Base-by-base conservation (phyloP, 2,888 invertebrate species). In the Therioaphis trifolii region DNA sequence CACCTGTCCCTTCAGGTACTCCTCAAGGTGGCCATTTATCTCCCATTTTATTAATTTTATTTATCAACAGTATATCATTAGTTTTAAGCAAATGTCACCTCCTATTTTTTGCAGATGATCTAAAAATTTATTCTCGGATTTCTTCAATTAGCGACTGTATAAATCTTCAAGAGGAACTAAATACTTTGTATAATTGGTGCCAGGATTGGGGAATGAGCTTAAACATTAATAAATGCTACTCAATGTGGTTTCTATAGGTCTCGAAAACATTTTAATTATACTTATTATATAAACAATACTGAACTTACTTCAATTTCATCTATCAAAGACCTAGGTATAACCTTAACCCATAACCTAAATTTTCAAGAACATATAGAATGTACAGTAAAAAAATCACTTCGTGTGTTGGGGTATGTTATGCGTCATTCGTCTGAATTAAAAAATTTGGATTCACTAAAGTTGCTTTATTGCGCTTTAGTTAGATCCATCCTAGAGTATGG, bases 31-130 rank as follows among this genome's bases (percentile, higher is more conserved):
- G n/a, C n/a, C n/a, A n/a, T n/a, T 46, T 15, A 24, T 84, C 66
- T 43, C 63, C 74, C 29, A 61, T 76, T n/a, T 24, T 84, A 63
- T 84, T 84, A 15, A 63, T 61, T 74, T 72, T 49, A 72, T 72
- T 72, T 72, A 72, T 72, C 49, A 72, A 72, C 9, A 9, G 58
- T 49, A 15, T 72, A 18, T 49, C 29, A 72, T 18, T 52, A 18
- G 71, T 49, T 72, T 52, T 72, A 27, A 72, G 52, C 4, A 72
- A 72, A 72, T 72, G 49, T 18, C n/a, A 52, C 9, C 27, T 29
- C 18, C 72, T 72, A n/a, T 72, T 46, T 24, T 72, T 72, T 72
- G 72, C 72, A 52, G 72, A 72, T 11, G 49, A 72, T 49, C 49
- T 72, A 72, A n/a, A n/a, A n/a, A n/a, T n/a, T n/a, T n/a, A n/a